Percentiles rank a stretch among this genome's conserved stretches.
These are phyloP conservation scores for Collichthys lucidus DNA, from an alignment of 2,113 vertebrate species.

Conservation along the genomic window DNA sequence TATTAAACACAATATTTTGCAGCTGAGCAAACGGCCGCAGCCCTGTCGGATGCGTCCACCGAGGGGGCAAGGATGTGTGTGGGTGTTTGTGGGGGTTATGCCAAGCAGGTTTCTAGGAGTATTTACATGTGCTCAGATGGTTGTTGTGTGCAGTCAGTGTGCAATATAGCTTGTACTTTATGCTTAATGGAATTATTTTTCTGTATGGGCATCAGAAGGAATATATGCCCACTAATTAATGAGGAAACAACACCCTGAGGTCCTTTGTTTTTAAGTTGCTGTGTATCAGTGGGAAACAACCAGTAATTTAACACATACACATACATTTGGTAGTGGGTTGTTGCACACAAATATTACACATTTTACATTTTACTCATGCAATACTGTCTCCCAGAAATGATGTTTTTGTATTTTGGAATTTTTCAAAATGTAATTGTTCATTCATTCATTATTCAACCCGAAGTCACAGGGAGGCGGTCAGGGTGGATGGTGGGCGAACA, in stretches of 20 bases:
- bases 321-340: background rate
- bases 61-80: conserved; percentile 43
- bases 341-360: background rate
- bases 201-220: background rate
- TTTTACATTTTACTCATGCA: background rate
- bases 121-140: background rate
- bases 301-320: conserved; percentile 15
- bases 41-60: conserved; percentile 57
- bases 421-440: too few relatives aligned
- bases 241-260: conserved; percentile 24
- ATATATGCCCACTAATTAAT: conserved; percentile 36
- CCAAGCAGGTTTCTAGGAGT: background rate
- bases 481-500: too few relatives aligned
- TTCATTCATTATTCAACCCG: too few relatives aligned
- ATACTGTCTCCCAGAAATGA: background rate
- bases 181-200: background rate
- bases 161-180: background rate
- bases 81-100: conserved; percentile 4
- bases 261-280: conserved; percentile 22
- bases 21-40: conserved; percentile 67
- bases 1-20: conserved; percentile 82
- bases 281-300: conserved; percentile 16
- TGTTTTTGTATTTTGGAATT: too few relatives aligned
- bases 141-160: too few relatives aligned
- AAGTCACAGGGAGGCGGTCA: background rate